These are phyloP conservation scores for Planococcus citri DNA, from an alignment of 1,140 invertebrate genomes.

Conservation along the genomic window DNA sequence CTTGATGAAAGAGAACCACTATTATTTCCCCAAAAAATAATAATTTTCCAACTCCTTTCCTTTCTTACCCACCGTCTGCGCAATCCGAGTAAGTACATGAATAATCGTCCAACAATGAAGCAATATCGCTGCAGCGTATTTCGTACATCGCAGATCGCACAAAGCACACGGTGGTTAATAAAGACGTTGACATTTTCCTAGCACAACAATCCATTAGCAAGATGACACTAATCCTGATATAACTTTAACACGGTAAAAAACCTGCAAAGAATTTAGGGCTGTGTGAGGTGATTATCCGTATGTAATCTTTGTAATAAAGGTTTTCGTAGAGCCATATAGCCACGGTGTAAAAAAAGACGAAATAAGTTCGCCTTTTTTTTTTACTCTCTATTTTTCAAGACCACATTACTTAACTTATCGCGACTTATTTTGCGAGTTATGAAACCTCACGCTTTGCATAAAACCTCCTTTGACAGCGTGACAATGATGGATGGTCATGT, in stretches of 20 bases:
- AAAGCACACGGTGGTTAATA: not conserved
- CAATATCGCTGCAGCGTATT: too few relatives aligned
- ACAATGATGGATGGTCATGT: not conserved
- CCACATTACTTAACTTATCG: not conserved
- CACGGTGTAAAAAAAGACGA: too few relatives aligned
- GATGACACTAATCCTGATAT: not conserved
- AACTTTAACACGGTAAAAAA: not conserved
- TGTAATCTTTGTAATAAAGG: not conserved
- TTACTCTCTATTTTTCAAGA: not conserved
- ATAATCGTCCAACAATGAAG: too few relatives aligned
- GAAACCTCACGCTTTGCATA: not conserved
- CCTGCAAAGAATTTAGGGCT: not conserved
- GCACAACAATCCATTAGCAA: not conserved
- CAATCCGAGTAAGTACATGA: too few relatives aligned
- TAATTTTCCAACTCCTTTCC: too few relatives aligned
- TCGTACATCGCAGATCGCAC: too few relatives aligned
- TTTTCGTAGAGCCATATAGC: not conserved
- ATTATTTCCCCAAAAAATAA: too few relatives aligned
- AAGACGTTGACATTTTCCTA: not conserved
- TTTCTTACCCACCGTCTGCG: too few relatives aligned
- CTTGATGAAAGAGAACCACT: too few relatives aligned
- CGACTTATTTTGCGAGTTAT: slow-evolving; percentile 7
- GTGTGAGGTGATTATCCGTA: not conserved
- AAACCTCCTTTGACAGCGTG: not conserved
- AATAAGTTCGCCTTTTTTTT: not conserved